A percentile compares a stretch with the other conserved stretches of the same genome.
Evolutionary conservation across 2,113 vertebrate species (phyloP).

Genomic region (Tachysurus fulvidraco): DNA sequence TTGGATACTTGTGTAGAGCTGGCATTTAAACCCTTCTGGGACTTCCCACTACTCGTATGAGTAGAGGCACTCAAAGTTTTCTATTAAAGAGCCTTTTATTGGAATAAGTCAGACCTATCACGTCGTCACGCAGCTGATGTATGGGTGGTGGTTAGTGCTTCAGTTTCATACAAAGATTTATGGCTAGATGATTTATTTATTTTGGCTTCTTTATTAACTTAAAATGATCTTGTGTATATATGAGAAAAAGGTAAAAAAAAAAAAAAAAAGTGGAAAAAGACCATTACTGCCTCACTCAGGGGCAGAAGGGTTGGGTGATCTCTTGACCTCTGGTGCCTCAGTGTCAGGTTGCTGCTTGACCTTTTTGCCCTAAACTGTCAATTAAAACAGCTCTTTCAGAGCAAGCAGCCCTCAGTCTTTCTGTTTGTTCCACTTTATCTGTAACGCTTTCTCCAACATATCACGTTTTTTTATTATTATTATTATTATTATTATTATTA

Average conservation of each 20-base stretch:
- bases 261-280: neutral
- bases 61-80: conserved; percentile 53
- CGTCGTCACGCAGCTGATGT: neutral
- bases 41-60: conserved; percentile 46
- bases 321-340: conserved; percentile 19
- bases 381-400: conserved; percentile 20
- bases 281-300: neutral
- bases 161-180: neutral
- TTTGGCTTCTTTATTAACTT: neutral
- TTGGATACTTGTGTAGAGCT: conserved; percentile 66
- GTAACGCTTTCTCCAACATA: neutral
- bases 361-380: conserved; percentile 30
- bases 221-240: neutral
- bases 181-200: neutral
- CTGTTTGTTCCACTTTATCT: neutral
- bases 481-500: too few species aligned
- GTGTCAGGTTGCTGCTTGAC: conserved; percentile 39
- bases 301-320: conserved; percentile 14
- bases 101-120: neutral
- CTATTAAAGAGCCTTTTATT: conserved; percentile 29
- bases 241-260: neutral
- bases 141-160: neutral
- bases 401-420: neutral
- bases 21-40: conserved; percentile 60
- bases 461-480: too few species aligned